These are phyloP conservation scores for Hylaeus anthracinus DNA, from an alignment of 1,140 invertebrate genomes.

Conservation along the genomic window DNA sequence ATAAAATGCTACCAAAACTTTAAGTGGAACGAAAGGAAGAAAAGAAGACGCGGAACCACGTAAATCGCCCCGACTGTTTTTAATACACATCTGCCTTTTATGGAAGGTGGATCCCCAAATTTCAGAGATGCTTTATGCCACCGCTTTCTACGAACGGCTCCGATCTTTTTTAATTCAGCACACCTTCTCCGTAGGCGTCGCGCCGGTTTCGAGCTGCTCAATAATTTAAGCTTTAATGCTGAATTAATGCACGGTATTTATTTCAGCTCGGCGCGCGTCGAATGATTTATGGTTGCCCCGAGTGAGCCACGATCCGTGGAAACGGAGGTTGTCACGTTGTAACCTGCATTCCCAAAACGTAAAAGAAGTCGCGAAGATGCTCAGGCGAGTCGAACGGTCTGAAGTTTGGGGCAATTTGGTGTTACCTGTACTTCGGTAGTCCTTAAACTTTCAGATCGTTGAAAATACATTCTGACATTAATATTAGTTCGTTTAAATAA, in stretches of 20 bases:
- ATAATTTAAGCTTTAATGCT: slow-evolving; percentile 72
- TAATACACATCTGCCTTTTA: not conserved
- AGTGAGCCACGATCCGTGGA: slow-evolving; percentile 5
- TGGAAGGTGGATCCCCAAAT: slow-evolving; percentile 3
- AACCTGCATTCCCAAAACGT: not conserved
- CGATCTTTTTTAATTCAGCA: slow-evolving; percentile 17
- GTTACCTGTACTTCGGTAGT: no score
- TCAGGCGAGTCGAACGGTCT: not conserved
- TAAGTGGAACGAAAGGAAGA: not conserved
- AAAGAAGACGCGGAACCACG: not conserved
- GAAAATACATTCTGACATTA: no score
- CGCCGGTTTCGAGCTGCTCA: slow-evolving; percentile 48
- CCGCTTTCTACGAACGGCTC: slow-evolving; percentile 54
- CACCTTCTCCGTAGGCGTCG: slow-evolving; percentile 60
- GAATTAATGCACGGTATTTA: slow-evolving; percentile 71
- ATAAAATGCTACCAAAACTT: not conserved
- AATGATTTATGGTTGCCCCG: slow-evolving; percentile 60
- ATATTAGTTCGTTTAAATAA: no score
- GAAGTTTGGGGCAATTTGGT: not conserved
- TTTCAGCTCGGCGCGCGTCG: slow-evolving; percentile 48
- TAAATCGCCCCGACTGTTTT: slow-evolving; percentile 1
- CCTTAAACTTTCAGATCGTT: no score
- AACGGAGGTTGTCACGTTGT: slow-evolving; percentile 2
- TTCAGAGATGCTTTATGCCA: slow-evolving; percentile 54
- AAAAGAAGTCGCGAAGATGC: slow-evolving; percentile 17